phyloP scores from a whole-genome alignment of 2,888 invertebrate genomes.

The Campoplex capitator region DNA sequence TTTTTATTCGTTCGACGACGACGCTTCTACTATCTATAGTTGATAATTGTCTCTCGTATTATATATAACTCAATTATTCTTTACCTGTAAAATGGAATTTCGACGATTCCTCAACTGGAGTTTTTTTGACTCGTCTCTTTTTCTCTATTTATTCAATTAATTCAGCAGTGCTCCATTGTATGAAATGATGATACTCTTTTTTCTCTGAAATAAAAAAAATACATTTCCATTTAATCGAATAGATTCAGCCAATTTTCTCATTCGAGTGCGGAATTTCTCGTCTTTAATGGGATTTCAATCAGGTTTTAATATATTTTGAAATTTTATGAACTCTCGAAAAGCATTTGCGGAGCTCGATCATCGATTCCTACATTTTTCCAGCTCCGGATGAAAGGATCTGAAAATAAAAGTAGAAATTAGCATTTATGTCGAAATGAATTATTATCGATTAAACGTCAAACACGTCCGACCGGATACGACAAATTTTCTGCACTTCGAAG shows the following conservation, averaged over 20 bases:
- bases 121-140: too few species aligned
- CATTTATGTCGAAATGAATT: background rate
- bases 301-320: background rate
- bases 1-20: too few species aligned
- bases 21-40: too few species aligned
- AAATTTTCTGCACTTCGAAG: background rate
- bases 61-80: too few species aligned
- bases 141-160: too few species aligned
- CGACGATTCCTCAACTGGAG: too few species aligned
- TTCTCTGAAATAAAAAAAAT: background rate
- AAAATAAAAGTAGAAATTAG: background rate
- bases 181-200: background rate
- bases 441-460: constrained; percentile 30
- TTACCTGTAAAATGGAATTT: too few species aligned
- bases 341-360: background rate
- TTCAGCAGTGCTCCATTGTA: too few species aligned
- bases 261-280: background rate
- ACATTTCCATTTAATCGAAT: too few species aligned
- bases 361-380: background rate
- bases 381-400: background rate
- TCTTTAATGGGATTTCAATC: background rate
- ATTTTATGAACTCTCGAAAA: background rate
- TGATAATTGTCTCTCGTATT: too few species aligned
- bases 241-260: background rate
- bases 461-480: background rate